These are phyloP conservation scores for Sebastes taczanowskii DNA, from an alignment of 2,797 vertebrate genomes.

Conservation along the genomic window DNA sequence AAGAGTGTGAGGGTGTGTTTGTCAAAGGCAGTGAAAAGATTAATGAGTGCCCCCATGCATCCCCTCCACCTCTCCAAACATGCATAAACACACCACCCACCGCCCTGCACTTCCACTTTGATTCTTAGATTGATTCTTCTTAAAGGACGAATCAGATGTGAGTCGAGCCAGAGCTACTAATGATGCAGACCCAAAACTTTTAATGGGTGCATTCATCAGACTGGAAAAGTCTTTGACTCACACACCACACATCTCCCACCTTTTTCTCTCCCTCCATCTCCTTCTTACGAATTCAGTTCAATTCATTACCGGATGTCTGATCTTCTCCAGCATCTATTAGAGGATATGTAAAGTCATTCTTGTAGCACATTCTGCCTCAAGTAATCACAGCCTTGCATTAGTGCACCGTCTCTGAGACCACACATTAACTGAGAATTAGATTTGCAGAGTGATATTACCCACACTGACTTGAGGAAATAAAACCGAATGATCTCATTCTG, in stretches of 20 bases:
- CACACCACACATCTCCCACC: background rate
- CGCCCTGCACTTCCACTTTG: constrained; percentile 11
- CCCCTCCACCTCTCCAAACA: background rate
- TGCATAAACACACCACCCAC: background rate
- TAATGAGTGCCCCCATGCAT: background rate
- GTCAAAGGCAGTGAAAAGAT: constrained; percentile 29
- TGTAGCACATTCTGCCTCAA: constrained; percentile 2
- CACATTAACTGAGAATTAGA: constrained; percentile 18
- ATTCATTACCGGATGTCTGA: constrained; percentile 42
- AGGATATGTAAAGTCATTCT: constrained; percentile 36
- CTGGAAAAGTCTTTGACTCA: constrained; percentile 31
- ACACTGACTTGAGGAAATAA: background rate
- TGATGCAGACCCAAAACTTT: constrained; percentile 58
- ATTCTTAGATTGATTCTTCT: constrained; percentile 49
- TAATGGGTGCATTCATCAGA: constrained; percentile 55
- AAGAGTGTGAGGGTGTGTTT: constrained; percentile 18
- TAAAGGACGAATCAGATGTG: constrained; percentile 28
- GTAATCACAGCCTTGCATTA: constrained; percentile 12
- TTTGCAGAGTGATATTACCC: constrained; percentile 13
- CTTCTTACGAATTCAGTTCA: constrained; percentile 30
- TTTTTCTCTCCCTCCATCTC: background rate
- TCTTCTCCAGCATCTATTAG: constrained; percentile 26
- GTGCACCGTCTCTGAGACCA: background rate
- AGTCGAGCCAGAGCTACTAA: constrained; percentile 45
- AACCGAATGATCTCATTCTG: background rate